Evolutionary conservation across 2,113 vertebrate genomes (phyloP).

Genomic region (Thalassoma bifasciatum): DNA sequence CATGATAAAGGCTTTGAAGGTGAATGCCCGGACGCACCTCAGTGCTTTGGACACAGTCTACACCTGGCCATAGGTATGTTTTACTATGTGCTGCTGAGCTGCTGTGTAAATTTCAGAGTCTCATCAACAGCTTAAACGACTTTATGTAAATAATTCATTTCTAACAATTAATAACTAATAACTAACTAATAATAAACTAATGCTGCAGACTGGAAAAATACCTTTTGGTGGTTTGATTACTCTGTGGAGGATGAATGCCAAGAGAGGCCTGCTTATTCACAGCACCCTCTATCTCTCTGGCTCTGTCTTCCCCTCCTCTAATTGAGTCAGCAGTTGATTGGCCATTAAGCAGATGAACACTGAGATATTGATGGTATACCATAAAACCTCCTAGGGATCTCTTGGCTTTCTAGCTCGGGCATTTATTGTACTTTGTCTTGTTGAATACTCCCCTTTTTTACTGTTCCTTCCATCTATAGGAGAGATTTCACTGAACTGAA

Average conservation of each 20-base stretch:
- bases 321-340: constrained; percentile 60
- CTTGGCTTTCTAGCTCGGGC: constrained; percentile 5
- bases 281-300: no score
- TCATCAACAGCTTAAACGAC: constrained; percentile 23
- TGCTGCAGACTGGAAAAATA: constrained; percentile 37
- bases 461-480: constrained; percentile 11
- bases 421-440: constrained; percentile 24
- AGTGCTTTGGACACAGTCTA: no score
- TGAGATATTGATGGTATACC: constrained; percentile 38
- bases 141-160: constrained; percentile 24
- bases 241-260: constrained; percentile 15
- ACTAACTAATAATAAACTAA: constrained; percentile 13
- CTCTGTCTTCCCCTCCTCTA: neutral
- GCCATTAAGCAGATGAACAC: constrained; percentile 25
- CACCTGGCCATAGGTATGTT: no score
- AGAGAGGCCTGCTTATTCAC: no score
- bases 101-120: constrained; percentile 16
- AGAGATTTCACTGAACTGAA: constrained; percentile 12
- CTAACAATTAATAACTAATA: no score
- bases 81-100: no score
- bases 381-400: constrained; percentile 16
- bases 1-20: no score
- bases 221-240: constrained; percentile 43
- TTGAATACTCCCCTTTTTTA: constrained; percentile 9
- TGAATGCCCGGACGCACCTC: no score